These are phyloP conservation scores for Neodon shergylaensis DNA, from an alignment of 2,113 vertebrate species.

Conservation along the genomic window DNA sequence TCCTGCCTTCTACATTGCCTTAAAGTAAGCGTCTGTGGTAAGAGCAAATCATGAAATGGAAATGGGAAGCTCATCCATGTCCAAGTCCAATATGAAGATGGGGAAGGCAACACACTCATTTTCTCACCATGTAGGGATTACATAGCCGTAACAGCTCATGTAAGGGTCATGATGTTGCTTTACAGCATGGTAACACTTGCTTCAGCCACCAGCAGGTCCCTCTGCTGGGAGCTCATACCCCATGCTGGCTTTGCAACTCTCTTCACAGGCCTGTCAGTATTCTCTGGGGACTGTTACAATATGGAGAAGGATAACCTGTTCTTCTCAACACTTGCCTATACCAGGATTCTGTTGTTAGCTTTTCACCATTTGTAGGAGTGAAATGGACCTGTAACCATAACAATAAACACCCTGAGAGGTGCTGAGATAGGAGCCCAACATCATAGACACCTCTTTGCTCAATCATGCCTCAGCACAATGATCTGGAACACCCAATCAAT, in stretches of 20 bases:
- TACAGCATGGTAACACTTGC: not conserved
- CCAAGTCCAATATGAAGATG: not conserved
- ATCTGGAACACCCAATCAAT: not conserved
- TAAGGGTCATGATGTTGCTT: not conserved
- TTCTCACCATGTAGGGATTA: not conserved
- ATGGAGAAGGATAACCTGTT: not conserved
- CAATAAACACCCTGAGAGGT: not conserved
- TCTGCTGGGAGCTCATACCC: not conserved
- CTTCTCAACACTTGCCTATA: not conserved
- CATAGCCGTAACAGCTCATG: not conserved
- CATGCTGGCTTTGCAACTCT: not conserved
- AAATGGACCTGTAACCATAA: not conserved
- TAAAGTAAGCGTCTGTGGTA: not conserved
- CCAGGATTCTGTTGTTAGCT: not conserved
- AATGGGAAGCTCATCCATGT: not conserved
- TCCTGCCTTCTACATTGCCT: not conserved
- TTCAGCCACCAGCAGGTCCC: not conserved
- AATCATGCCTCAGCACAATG: not conserved
- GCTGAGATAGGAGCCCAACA: not conserved
- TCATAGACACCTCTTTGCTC: not conserved
- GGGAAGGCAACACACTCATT: not conserved
- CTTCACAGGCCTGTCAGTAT: not conserved
- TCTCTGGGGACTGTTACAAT: not conserved
- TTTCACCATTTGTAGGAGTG: not conserved
- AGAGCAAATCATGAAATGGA: not conserved